Percentiles rank a stretch among this genome's conserved stretches.
Evolutionary conservation across 2,888 invertebrate genomes (phyloP).

Genomic region (Ectobius pallidus): DNA sequence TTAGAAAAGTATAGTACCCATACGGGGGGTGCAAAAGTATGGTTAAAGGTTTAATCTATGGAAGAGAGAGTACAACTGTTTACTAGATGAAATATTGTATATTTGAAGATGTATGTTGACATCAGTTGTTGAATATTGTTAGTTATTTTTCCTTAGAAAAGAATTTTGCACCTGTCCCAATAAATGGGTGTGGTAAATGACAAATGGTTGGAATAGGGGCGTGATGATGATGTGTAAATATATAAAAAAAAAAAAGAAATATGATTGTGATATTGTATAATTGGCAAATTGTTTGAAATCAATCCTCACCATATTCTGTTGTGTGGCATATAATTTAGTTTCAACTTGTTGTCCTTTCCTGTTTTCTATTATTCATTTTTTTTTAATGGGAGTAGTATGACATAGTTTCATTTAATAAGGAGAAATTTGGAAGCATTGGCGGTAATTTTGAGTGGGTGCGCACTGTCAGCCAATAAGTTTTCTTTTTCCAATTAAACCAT

Average conservation of each 20-base stretch:
- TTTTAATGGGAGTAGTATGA: background rate
- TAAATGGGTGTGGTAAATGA: background rate
- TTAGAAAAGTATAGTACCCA: background rate
- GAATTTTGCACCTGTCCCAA: slow-evolving; percentile 19
- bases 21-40: slow-evolving; percentile 15
- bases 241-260: too few relatives aligned
- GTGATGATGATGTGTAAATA: slow-evolving; percentile 8
- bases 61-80: slow-evolving; percentile 15
- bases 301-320: slow-evolving; percentile 19
- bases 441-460: background rate
- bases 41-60: background rate
- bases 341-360: background rate
- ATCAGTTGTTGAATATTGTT: slow-evolving; percentile 29
- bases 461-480: background rate
- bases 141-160: slow-evolving; percentile 15
- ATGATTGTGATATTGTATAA: slow-evolving; percentile 36
- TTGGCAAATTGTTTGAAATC: slow-evolving; percentile 27
- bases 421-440: background rate
- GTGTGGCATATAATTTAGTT: background rate
- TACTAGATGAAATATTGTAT: slow-evolving; percentile 19
- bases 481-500: background rate
- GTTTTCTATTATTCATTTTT: too few relatives aligned
- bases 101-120: slow-evolving; percentile 24
- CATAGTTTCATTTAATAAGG: background rate
- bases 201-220: background rate